Percentiles rank a stretch among this genome's conserved stretches.
phyloP scores from a whole-genome alignment of 1,140 invertebrate genomes.

The Platyscapa corneri region DNA sequence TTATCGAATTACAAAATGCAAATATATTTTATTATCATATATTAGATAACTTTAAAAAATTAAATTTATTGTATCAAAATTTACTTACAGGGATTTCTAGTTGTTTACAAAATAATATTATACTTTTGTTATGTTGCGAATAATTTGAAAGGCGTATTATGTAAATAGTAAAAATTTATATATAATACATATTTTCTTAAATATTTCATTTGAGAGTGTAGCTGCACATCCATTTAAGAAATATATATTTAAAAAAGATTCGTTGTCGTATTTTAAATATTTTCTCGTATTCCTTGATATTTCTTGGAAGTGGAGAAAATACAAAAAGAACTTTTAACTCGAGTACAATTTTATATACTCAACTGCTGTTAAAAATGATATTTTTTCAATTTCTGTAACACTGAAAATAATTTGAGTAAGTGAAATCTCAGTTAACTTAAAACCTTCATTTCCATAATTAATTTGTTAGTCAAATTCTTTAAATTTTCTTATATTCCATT shows the following conservation, averaged over 20 bases:
- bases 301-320: too few species aligned
- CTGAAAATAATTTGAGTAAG: not conserved
- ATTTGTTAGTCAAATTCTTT: not conserved
- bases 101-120: too few species aligned
- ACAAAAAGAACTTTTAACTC: not conserved
- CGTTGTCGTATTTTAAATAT: not conserved
- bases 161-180: not conserved
- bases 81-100: too few species aligned
- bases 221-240: too few species aligned
- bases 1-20: too few species aligned
- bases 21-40: not conserved
- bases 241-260: too few species aligned
- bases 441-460: not conserved
- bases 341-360: not conserved
- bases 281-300: too few species aligned
- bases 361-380: not conserved
- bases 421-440: not conserved
- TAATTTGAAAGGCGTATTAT: not conserved
- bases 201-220: not conserved
- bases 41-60: not conserved
- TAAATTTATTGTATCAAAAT: too few species aligned
- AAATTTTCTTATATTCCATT: not conserved
- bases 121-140: not conserved
- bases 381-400: not conserved
- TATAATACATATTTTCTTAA: not conserved